These are phyloP conservation scores for Bubalus kerabau DNA, from an alignment of 2,113 vertebrate genomes.

Conservation along the genomic window DNA sequence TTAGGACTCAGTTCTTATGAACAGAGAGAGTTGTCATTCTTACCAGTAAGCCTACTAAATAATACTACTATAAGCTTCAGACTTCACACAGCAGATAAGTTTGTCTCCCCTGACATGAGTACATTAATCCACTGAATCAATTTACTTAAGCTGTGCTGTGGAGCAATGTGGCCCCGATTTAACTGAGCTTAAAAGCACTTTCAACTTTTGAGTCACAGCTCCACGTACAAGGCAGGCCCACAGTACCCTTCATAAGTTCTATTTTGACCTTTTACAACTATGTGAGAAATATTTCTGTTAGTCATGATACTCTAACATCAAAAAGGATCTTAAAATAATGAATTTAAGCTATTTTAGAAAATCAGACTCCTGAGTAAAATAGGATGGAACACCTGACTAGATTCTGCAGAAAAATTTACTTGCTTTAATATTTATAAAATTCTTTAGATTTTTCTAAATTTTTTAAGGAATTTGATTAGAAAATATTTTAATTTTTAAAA, in stretches of 20 bases:
- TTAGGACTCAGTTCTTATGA: slow-evolving; percentile 48
- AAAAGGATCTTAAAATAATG: not conserved
- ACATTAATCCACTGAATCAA: slow-evolving; percentile 73
- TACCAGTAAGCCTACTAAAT: slow-evolving; percentile 49
- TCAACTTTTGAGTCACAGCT: not conserved
- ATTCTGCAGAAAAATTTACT: not conserved
- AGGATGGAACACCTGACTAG: not conserved
- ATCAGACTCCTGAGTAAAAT: not conserved
- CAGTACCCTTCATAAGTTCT: not conserved
- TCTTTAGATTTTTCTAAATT: not conserved
- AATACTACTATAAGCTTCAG: slow-evolving; percentile 66
- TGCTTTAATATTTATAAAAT: not conserved
- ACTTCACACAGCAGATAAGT: slow-evolving; percentile 64
- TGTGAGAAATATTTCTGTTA: not conserved
- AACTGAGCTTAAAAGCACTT: slow-evolving; percentile 52
- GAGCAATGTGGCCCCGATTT: not conserved
- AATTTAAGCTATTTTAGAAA: slow-evolving; percentile 17
- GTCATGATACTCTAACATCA: not conserved
- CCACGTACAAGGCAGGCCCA: not conserved
- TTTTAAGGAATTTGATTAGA: not conserved
- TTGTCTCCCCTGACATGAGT: slow-evolving; percentile 56
- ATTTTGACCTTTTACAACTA: not conserved
- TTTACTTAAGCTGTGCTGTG: slow-evolving; percentile 53
- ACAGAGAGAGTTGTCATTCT: slow-evolving; percentile 68
- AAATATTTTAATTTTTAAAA: not conserved